A percentile compares a stretch with the other conserved stretches of the same genome.
Conservation (phyloP, 2,888 invertebrate genomes). For the Nycteola revayana region DNA sequence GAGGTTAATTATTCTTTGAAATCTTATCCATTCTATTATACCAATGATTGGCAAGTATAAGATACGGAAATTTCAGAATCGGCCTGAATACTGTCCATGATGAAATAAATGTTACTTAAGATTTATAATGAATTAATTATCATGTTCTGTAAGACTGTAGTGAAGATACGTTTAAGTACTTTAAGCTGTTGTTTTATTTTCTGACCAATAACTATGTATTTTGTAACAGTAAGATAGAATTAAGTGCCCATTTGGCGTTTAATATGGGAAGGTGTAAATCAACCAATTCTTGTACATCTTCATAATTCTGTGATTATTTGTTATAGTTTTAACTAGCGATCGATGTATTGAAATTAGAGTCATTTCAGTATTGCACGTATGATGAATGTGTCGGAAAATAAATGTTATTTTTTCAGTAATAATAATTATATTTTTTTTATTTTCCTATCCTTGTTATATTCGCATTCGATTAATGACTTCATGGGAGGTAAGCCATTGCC, state of each 20-base stretch:
- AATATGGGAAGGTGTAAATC: constrained; percentile 64
- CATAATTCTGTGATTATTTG: constrained; percentile 76
- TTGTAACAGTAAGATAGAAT: constrained; percentile 62
- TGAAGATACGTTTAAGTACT: constrained; percentile 61
- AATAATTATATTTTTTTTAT: constrained; percentile 26
- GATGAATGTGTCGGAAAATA: constrained; percentile 74
- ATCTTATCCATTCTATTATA: background rate
- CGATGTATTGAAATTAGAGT: constrained; percentile 64
- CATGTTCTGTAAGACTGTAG: constrained; percentile 64
- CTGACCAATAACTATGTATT: constrained; percentile 74
- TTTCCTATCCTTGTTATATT: too few species aligned
- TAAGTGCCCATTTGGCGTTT: constrained; percentile 65
- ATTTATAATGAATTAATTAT: constrained; percentile 33
- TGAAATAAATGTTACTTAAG: constrained; percentile 37
- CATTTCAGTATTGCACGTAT: constrained; percentile 74
- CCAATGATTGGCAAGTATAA: constrained; percentile 18
- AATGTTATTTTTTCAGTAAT: constrained; percentile 73
- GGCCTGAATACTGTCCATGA: constrained; percentile 37
- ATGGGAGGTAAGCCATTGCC: too few species aligned
- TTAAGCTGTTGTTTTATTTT: constrained; percentile 66
- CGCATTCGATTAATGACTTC: too few species aligned
- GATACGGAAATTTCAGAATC: constrained; percentile 24
- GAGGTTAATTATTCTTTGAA: constrained; percentile 9
- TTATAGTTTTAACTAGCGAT: constrained; percentile 69
- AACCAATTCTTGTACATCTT: constrained; percentile 69